These are phyloP conservation scores for Orussus abietinus DNA, from an alignment of 1,140 invertebrate genomes.

Conservation along the genomic window DNA sequence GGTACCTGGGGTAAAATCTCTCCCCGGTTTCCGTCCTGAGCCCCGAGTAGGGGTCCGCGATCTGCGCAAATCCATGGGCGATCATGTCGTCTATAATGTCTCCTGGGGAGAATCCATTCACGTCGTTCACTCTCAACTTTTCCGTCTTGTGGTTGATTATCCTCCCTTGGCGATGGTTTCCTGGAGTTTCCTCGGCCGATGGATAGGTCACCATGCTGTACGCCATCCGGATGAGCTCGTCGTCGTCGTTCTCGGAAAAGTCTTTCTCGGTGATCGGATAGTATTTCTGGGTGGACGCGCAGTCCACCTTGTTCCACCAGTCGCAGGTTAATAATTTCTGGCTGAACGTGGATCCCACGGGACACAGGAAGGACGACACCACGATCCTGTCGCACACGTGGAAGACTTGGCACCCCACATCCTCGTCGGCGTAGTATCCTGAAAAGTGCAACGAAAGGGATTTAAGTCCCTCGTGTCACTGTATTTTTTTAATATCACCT, in stretches of 20 bases:
- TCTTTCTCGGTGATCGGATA: constrained; percentile 29
- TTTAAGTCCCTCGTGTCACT: too few species aligned
- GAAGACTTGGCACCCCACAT: constrained; percentile 54
- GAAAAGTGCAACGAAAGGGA: too few species aligned
- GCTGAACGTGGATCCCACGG: constrained; percentile 58
- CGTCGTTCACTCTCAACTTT: too few species aligned
- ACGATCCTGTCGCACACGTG: constrained; percentile 56
- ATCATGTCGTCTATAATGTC: too few species aligned
- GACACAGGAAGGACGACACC: constrained; percentile 55
- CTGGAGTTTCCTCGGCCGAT: constrained; percentile 19
- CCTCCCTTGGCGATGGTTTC: constrained; percentile 17
- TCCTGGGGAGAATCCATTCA: too few species aligned
- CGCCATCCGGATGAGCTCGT: constrained; percentile 46
- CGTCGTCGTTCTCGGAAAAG: constrained; percentile 40
- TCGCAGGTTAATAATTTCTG: constrained; percentile 56
- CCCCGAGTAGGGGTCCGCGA: too few species aligned
- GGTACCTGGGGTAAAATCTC: too few species aligned
- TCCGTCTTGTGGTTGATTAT: constrained; percentile 21
- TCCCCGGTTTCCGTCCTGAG: too few species aligned
- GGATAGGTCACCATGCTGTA: constrained; percentile 42
- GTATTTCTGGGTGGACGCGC: constrained; percentile 38
- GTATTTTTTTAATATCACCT: too few species aligned
- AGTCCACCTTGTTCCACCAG: constrained; percentile 58
- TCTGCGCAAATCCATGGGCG: too few species aligned
- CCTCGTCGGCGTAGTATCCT: constrained; percentile 54